Evolutionary conservation across 2,113 vertebrate species (phyloP).

Genomic region (Herpailurus yagouaroundi): DNA sequence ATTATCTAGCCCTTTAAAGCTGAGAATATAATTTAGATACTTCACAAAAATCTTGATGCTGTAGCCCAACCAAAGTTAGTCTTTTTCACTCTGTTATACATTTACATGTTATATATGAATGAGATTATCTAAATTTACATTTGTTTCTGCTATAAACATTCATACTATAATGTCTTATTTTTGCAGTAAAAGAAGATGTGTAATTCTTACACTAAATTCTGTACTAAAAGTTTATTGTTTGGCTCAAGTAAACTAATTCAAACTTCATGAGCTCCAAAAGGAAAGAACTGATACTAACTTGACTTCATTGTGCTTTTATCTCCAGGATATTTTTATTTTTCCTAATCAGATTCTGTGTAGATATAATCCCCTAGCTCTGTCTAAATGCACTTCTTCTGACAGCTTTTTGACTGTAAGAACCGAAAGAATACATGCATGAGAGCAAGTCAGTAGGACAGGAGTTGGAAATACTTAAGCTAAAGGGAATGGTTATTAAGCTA

Average conservation of each 20-base stretch:
- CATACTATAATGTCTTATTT: background rate
- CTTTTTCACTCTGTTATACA: background rate
- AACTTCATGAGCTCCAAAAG: constrained; percentile 1
- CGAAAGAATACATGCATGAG: background rate
- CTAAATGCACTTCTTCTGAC: background rate
- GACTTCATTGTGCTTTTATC: background rate
- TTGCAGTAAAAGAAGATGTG: background rate
- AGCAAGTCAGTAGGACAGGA: background rate
- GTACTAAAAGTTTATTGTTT: constrained; percentile 16
- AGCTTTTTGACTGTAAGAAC: background rate
- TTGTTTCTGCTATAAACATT: background rate
- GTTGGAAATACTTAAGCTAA: background rate
- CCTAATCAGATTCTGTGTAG: background rate
- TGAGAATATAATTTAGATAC: constrained; percentile 18
- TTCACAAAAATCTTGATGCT: background rate
- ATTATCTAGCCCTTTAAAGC: background rate
- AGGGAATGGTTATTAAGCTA: background rate
- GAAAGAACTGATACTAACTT: constrained; percentile 19
- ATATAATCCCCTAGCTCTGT: background rate
- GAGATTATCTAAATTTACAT: background rate
- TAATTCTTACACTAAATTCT: background rate
- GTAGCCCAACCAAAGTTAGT: background rate
- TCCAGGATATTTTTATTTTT: constrained; percentile 24
- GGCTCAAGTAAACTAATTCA: background rate
- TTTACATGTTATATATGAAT: background rate